Evolutionary conservation across 2,888 invertebrate genomes (phyloP), one percentile per base, ranked within the genome.

Genomic region (Eledone cirrhosa): DNA sequence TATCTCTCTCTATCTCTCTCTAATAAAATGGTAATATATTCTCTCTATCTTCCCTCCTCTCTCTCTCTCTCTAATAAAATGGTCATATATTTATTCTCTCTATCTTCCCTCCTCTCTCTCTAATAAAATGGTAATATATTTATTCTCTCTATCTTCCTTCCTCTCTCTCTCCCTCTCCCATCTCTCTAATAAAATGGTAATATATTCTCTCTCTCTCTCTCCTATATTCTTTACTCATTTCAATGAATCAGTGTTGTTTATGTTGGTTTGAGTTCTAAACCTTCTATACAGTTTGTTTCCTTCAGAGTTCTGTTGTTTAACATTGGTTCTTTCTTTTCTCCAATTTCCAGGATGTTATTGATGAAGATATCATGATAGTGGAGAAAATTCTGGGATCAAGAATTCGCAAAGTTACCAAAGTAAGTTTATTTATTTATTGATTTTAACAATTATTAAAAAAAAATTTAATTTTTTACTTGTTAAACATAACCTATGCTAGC

Each of bases 331-430:
- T 19, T 53, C n/a, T 53, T 53, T 24, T 72, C 65, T 29, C 1
- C 69, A 5, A 14, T 31, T 59, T 81, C 11, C 80, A 86, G 86
- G 85, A 86, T 22, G 86, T 87, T 8, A 82, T 84, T 19, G 89
- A 89, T 27, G 90, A 90, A 80, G 90, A 90, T 80, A 82, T 85
- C 67, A 31, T 84, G 27, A 84, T 90, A 53, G 90, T 91, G 2
- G 91, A 91, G 76, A 91, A 91, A 83, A 89, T 91, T 67, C 83
- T 91, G 22, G 90, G 89, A 11, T 81, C 83, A 27, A 84, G 91
- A 31, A 87, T 86, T 72, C 83, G 41, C 8, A 41, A 41, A 41
- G 41, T 41, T 41, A 11, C n/a, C n/a, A n/a, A n/a, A n/a, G n/a
- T n/a, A n/a, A n/a, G n/a, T n/a, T n/a, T n/a, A n/a, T n/a, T n/a